Conservation (phyloP, 1,140 invertebrate genomes). For the Lepidotrigona ventralis region DNA sequence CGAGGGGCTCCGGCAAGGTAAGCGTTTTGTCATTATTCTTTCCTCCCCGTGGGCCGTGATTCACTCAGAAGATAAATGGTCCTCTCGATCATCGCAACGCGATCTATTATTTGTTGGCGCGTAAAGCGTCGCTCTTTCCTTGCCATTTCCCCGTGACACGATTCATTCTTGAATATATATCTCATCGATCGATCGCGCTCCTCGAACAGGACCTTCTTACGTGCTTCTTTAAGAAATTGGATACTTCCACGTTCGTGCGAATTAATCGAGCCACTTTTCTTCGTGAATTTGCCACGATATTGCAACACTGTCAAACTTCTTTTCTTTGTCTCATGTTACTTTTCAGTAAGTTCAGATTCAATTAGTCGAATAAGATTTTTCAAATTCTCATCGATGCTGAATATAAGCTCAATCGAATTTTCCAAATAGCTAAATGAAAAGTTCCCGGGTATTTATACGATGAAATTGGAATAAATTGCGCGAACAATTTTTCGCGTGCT, state of each 20-base stretch:
- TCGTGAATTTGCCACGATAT: neutral
- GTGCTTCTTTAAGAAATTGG: neutral
- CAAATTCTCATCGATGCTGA: too few relatives aligned
- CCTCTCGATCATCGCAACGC: conserved; percentile 51
- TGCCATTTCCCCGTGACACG: conserved; percentile 35
- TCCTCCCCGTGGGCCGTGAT: conserved; percentile 23
- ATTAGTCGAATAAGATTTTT: too few relatives aligned
- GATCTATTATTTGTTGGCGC: conserved; percentile 52
- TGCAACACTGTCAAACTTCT: neutral
- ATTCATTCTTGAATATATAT: conserved; percentile 39
- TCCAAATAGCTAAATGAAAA: too few relatives aligned
- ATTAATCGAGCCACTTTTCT: neutral
- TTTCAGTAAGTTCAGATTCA: too few relatives aligned
- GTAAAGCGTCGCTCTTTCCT: conserved; percentile 19
- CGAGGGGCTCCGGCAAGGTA: conserved; percentile 85
- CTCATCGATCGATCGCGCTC: neutral
- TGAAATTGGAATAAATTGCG: neutral
- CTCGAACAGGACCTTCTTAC: neutral
- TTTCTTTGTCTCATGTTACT: too few relatives aligned
- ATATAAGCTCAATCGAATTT: too few relatives aligned
- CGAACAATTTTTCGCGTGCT: too few relatives aligned
- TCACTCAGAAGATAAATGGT: conserved; percentile 53
- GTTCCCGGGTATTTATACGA: neutral
- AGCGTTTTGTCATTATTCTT: conserved; percentile 68
- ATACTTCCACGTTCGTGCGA: neutral